Conservation (phyloP, 2,113 vertebrate genomes). For the Phylloscopus trochiloides region DNA sequence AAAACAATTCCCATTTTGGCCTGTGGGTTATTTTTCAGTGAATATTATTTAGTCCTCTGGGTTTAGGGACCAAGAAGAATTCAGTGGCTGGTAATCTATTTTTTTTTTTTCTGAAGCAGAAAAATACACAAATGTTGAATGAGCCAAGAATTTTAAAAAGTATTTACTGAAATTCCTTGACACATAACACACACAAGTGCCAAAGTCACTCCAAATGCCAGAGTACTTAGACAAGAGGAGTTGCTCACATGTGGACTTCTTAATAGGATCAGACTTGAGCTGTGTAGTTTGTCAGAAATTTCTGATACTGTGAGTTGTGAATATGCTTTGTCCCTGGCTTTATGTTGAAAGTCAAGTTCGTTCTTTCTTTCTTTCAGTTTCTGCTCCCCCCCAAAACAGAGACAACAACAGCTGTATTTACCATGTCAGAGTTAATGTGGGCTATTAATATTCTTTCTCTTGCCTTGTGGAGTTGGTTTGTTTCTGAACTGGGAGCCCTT, state of each 20-base stretch:
- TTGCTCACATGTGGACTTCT: background rate
- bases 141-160: background rate
- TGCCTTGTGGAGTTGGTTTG: background rate
- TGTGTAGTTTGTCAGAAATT: background rate
- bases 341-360: background rate
- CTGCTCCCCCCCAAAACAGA: background rate
- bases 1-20: conserved; percentile 17
- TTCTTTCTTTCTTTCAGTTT: background rate
- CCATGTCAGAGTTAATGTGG: background rate
- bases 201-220: conserved; percentile 10
- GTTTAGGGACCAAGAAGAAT: background rate
- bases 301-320: background rate
- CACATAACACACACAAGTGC: background rate
- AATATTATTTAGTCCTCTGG: conserved; percentile 9
- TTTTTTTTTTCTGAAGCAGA: background rate
- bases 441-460: background rate
- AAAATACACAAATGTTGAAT: background rate
- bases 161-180: conserved; percentile 19
- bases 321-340: background rate
- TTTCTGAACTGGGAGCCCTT: background rate
- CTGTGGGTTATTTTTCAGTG: conserved; percentile 1
- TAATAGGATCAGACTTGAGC: background rate
- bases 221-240: background rate
- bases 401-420: background rate
- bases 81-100: background rate